Evolutionary conservation across 53 echinoderm and acorn worm genomes (phyloP).

Genomic region (Apostichopus leukothele): DNA sequence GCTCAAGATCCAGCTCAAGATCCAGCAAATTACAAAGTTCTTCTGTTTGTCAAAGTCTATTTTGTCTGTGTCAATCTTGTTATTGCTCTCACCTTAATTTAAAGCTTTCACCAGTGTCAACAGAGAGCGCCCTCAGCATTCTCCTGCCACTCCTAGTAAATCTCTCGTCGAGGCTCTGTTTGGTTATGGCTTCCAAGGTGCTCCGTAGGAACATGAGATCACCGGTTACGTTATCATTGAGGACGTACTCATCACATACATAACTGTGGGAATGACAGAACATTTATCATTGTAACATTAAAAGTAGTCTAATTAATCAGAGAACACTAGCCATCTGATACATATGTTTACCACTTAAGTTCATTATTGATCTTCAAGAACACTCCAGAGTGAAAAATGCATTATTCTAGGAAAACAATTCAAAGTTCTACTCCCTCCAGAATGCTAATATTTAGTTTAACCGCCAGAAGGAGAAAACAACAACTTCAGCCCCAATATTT

Average conservation of each 20-base stretch:
- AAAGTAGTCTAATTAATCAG: no score
- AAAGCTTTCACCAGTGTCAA: slow-evolving; percentile 73
- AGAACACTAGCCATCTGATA: background rate
- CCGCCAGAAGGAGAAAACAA: no score
- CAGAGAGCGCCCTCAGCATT: slow-evolving; percentile 79
- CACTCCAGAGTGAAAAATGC: no score
- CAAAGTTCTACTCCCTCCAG: background rate
- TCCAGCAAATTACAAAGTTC: background rate
- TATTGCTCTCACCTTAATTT: slow-evolving; percentile 46
- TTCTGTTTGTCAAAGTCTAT: no score
- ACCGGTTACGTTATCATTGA: slow-evolving; percentile 86
- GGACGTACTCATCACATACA: slow-evolving; percentile 87
- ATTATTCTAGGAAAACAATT: no score
- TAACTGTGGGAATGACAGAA: slow-evolving; percentile 56
- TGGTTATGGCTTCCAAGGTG: slow-evolving; percentile 86
- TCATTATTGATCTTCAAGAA: no score
- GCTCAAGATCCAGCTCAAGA: background rate
- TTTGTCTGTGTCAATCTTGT: no score
- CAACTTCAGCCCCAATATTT: no score
- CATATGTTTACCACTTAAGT: background rate
- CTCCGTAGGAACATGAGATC: slow-evolving; percentile 82
- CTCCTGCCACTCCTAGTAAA: slow-evolving; percentile 73
- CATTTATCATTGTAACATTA: background rate
- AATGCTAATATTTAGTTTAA: background rate
- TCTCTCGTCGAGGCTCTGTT: slow-evolving; percentile 85